Evolutionary conservation across 2,888 invertebrate genomes (phyloP), one percentile per base, ranked within the genome.

Genomic region (Aricia artaxerxes): DNA sequence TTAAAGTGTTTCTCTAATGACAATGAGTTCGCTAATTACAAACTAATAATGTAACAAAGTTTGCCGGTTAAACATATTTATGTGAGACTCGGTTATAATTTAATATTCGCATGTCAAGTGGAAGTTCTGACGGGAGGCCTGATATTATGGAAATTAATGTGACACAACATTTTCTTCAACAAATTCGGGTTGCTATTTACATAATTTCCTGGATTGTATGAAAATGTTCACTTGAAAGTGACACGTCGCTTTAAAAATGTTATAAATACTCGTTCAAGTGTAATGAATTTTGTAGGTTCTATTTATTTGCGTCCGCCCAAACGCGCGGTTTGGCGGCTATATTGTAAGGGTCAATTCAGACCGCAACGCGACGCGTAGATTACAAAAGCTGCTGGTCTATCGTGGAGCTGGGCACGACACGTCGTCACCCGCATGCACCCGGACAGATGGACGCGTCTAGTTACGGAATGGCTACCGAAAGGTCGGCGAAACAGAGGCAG

Each of bases 141-240:
- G 40, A 77, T 77, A 77, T 77, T 64, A 77, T 77, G 77, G 77
- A 77, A 76, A 76, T 76, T 76, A 57, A 76, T 57, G 76, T 76
- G 76, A 76, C 76, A 76, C 35, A 76, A 76, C 76, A 76, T 76
- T 76, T 76, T 76, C 76, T 76, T 53, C 16, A 76, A 53, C 76
- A 76, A 76, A 53, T 76, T 76, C 57, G 76, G 76, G 76, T 76
- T 76, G 76, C 53, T 53, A 76, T 76, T 76, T 76, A 76, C 76
- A 76, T 76, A 76, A 76, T 76, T 57, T 57, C 76, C 76, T 76
- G 76, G 31, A 76, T 73, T 76, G 38, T 76, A 57, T 35, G 53
- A 76, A 31, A 76, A 76, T 57, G 76, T 76, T 76, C 38, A 76
- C 76, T 57, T 35, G 53, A 76, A 53, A 76, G 35, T 69, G 35